Conservation (phyloP, 2,888 invertebrate species). For the Tetragnatha montana region DNA sequence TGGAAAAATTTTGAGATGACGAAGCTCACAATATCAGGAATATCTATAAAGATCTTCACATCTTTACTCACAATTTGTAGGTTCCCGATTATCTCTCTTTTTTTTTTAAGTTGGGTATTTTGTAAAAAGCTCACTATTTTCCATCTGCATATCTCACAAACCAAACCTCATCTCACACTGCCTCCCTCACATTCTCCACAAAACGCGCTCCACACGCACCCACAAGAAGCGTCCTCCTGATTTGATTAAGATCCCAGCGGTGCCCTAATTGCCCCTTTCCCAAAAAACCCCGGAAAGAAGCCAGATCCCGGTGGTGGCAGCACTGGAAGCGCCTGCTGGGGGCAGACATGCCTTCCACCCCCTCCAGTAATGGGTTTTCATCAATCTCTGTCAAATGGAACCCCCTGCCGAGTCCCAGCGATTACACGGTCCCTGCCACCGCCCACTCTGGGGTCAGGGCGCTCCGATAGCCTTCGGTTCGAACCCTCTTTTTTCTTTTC, state of each 20-base stretch:
- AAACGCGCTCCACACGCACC: neutral
- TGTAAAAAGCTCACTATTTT: no score
- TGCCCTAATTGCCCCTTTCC: slow-evolving; percentile 60
- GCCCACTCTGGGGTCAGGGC: slow-evolving; percentile 44
- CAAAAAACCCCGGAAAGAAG: slow-evolving; percentile 43
- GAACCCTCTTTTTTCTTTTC: slow-evolving; percentile 25
- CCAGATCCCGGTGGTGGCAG: slow-evolving; percentile 39
- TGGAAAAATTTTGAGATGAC: no score
- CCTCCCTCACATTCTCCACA: neutral
- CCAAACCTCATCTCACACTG: no score
- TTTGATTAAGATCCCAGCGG: slow-evolving; percentile 58
- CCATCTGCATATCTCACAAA: no score
- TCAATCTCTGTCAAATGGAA: slow-evolving; percentile 67
- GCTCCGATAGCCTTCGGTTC: slow-evolving; percentile 39
- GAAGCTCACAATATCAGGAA: no score
- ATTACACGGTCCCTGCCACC: slow-evolving; percentile 53
- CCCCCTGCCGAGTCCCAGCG: slow-evolving; percentile 55
- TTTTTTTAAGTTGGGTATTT: no score
- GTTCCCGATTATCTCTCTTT: no score
- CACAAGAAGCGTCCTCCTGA: slow-evolving; percentile 27
- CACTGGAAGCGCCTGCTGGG: neutral
- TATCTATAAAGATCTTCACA: no score
- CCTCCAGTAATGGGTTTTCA: slow-evolving; percentile 66
- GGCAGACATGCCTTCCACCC: slow-evolving; percentile 1
- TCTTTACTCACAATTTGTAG: no score